phyloP scores from a whole-genome alignment of 2,113 vertebrate genomes.

The Chionis minor region DNA sequence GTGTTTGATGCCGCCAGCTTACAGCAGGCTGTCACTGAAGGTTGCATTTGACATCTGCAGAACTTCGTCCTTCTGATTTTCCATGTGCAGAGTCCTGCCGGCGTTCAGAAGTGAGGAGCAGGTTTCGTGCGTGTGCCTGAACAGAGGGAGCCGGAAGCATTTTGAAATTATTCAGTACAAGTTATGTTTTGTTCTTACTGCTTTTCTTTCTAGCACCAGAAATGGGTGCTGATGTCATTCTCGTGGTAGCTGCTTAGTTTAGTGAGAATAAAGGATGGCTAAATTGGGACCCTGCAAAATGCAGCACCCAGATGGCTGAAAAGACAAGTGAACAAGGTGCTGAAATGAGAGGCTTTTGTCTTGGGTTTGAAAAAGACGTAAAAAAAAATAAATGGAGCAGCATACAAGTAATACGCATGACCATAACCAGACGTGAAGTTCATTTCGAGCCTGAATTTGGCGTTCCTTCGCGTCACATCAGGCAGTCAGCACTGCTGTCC shows the following conservation, averaged over 20 bases:
- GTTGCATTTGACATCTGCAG: not conserved
- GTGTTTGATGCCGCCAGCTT: not conserved
- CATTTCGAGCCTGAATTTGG: not conserved
- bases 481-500: not conserved
- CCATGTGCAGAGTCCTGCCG: not conserved
- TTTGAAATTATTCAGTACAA: not conserved
- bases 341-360: constrained; percentile 42
- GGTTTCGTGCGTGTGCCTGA: not conserved
- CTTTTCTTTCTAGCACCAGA: constrained; percentile 30
- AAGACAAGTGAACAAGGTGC: constrained; percentile 8
- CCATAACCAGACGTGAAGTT: not conserved
- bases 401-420: not conserved
- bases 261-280: constrained; percentile 48
- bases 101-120: not conserved
- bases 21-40: not conserved
- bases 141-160: not conserved
- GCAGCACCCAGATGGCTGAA: constrained; percentile 40
- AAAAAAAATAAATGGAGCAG: not conserved
- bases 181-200: constrained; percentile 11
- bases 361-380: not conserved
- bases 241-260: not conserved
- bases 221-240: constrained; percentile 29
- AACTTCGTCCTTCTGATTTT: not conserved
- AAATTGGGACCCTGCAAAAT: constrained; percentile 38
- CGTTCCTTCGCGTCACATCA: not conserved